phyloP scores from a whole-genome alignment of 2,113 vertebrate genomes.

The Paracanthobrama guichenoti region DNA sequence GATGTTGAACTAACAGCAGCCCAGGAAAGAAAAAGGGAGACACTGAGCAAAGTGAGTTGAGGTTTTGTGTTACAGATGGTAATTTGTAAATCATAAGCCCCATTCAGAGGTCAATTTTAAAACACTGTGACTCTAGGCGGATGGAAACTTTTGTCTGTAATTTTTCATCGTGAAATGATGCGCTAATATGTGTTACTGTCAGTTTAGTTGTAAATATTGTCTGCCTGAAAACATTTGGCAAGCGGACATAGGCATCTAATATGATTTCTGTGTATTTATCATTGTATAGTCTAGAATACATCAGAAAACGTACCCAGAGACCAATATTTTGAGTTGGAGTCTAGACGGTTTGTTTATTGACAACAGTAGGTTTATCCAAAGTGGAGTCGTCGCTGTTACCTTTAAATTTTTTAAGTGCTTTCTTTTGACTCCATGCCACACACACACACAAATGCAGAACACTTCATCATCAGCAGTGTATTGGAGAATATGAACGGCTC shows the following conservation, averaged over 20 bases:
- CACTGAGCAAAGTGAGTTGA: constrained; percentile 4
- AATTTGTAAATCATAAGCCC: constrained; percentile 50
- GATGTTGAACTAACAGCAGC: background rate
- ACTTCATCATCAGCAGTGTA: constrained; percentile 19
- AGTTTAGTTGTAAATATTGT: constrained; percentile 41
- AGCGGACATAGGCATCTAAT: constrained; percentile 34
- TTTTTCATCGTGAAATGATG: constrained; percentile 53
- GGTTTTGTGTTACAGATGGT: constrained; percentile 41
- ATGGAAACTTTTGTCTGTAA: constrained; percentile 46
- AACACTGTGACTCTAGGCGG: constrained; percentile 42
- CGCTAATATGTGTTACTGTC: constrained; percentile 42
- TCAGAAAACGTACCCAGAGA: constrained; percentile 41
- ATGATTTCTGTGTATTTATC: constrained; percentile 40
- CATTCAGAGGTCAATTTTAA: constrained; percentile 52
- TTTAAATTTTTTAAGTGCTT: constrained; percentile 37
- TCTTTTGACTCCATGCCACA: background rate
- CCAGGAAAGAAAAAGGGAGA: constrained; percentile 23
- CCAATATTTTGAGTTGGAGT: constrained; percentile 43
- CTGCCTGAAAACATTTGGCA: constrained; percentile 49
- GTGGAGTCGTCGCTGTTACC: constrained; percentile 31
- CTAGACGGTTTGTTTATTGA: constrained; percentile 50
- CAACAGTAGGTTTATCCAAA: constrained; percentile 46
- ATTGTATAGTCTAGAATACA: constrained; percentile 49
- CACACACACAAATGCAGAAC: background rate
- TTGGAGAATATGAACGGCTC: background rate